Base-by-base conservation (phyloP, 1,140 invertebrate genomes). In the Homarus americanus region DNA sequence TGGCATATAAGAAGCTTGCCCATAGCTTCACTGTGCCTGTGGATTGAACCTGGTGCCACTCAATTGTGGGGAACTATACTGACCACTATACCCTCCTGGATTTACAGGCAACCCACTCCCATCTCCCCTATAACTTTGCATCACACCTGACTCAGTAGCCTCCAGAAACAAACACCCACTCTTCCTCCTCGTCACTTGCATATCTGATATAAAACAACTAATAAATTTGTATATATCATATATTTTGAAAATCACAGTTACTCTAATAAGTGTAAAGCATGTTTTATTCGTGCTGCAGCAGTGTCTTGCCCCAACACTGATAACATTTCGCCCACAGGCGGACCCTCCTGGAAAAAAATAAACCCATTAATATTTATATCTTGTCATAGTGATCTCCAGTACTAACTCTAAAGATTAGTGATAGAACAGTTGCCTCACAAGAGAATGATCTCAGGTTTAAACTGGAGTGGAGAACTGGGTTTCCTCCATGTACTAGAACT, bases 281-380 rank as follows among this genome's bases (percentile, higher is more conserved):
- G 82, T 40, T 28, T 72, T 17, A 84, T 40, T 41, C 82, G 63
- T 28, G 72, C 63, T 32, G 72, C 28, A 41, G 82, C 28, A 0
- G 38, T 72, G 5, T 72, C 82, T 38, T 73, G 34, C 20, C 82
- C 82, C n/a, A 84, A 41, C 36, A 84, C 41, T 12, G 38, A 66
- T 7, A 84, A 4, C 82, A 84, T 84, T n/a, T 84, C 82, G 7
- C 82, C 82, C 12, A 84, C 66, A 44, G 82, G 82, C 12, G 82
- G 82, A 28, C 82, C 82, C 32, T 84, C 82, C 82, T 84, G 82
- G 24, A 66, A 58, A 58, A 49, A 49, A 49, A 17, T 49, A 49
- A 9, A 49, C 44, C 44, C 44, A 49, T 49, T 49, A 49, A 49
- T 49, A 17, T 49, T 49, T 2, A 17, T n/a, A n/a, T 32, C n/a